Conservation (phyloP, 2,888 invertebrate species). For the Ecdyonurus torrentis region DNA sequence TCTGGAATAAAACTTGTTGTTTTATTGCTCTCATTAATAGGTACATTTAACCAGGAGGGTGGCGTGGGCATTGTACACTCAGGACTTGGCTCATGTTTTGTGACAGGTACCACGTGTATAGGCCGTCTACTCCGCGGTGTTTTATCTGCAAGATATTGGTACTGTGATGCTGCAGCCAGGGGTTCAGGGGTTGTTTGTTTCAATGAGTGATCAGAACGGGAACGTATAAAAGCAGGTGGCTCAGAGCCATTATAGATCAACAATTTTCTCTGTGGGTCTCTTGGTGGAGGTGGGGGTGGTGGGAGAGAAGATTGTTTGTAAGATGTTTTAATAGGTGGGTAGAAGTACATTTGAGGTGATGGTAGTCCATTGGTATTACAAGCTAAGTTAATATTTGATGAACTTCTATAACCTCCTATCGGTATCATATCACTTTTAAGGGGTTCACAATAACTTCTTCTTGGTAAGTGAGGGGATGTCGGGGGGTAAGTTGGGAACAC, state of each 20-base stretch:
- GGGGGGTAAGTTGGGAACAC: neutral
- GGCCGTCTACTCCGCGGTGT: conserved; percentile 55
- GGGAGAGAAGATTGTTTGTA: conserved; percentile 15
- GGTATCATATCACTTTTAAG: neutral
- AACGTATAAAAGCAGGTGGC: conserved; percentile 9
- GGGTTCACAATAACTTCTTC: neutral
- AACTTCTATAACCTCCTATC: neutral
- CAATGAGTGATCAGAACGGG: conserved; percentile 14
- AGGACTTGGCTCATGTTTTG: neutral
- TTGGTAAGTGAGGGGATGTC: neutral
- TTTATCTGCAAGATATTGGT: conserved; percentile 49
- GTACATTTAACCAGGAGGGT: neutral
- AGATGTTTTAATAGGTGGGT: neutral
- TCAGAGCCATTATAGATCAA: conserved; percentile 24
- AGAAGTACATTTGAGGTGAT: neutral
- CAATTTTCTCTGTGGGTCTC: conserved; percentile 48
- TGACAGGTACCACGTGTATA: conserved; percentile 34
- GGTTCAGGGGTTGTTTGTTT: conserved; percentile 4
- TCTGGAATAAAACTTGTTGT: no score
- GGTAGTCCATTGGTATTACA: neutral
- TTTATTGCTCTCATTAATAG: no score
- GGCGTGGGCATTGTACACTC: conserved; percentile 6
- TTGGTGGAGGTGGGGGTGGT: conserved; percentile 66
- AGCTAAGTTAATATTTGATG: neutral
- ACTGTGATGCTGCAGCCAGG: neutral